Percentiles rank a stretch among this genome's conserved stretches.
These are phyloP conservation scores for Sphaeramia orbicularis DNA, from an alignment of 2,797 vertebrate species.

Conservation along the genomic window DNA sequence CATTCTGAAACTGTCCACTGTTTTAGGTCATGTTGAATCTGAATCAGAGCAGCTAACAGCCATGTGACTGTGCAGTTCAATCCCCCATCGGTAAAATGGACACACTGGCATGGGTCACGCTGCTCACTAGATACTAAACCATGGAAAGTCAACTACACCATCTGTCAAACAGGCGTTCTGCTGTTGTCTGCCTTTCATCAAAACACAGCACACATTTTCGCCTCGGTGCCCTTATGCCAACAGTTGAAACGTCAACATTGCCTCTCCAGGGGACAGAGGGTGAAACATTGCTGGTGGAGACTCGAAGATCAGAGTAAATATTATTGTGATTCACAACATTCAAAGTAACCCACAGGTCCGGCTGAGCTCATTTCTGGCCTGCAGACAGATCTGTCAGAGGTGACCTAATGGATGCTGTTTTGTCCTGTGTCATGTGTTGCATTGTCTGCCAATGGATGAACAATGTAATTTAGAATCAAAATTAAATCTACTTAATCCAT, in stretches of 20 bases:
- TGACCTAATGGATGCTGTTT: slow-evolving; percentile 36
- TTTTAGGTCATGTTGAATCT: slow-evolving; percentile 41
- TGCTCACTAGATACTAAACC: slow-evolving; percentile 2
- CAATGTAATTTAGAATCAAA: slow-evolving; percentile 14
- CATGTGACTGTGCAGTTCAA: slow-evolving; percentile 37
- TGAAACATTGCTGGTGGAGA: slow-evolving; percentile 45
- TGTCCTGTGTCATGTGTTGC: slow-evolving; percentile 23
- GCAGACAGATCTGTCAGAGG: slow-evolving; percentile 39
- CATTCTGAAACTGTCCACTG: slow-evolving; percentile 60
- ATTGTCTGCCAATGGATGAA: slow-evolving; percentile 17
- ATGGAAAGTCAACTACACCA: slow-evolving; percentile 12
- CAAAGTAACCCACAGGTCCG: slow-evolving; percentile 26
- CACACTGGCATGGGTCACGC: slow-evolving; percentile 6
- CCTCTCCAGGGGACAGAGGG: slow-evolving; percentile 47
- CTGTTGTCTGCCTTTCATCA: slow-evolving; percentile 44
- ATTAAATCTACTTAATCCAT: slow-evolving; percentile 26
- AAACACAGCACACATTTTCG: slow-evolving; percentile 54
- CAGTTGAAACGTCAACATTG: slow-evolving; percentile 60
- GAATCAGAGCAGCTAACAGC: slow-evolving; percentile 26
- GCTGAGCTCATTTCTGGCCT: slow-evolving; percentile 40
- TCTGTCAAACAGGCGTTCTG: slow-evolving; percentile 15
- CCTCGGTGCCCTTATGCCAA: slow-evolving; percentile 48
- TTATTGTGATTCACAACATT: slow-evolving; percentile 52
- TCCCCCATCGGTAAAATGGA: slow-evolving; percentile 7
- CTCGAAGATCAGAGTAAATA: slow-evolving; percentile 40